Percentiles rank a stretch among this genome's conserved stretches.
Evolutionary conservation across 2,113 vertebrate species (phyloP).

Genomic region (Bungarus multicinctus): DNA sequence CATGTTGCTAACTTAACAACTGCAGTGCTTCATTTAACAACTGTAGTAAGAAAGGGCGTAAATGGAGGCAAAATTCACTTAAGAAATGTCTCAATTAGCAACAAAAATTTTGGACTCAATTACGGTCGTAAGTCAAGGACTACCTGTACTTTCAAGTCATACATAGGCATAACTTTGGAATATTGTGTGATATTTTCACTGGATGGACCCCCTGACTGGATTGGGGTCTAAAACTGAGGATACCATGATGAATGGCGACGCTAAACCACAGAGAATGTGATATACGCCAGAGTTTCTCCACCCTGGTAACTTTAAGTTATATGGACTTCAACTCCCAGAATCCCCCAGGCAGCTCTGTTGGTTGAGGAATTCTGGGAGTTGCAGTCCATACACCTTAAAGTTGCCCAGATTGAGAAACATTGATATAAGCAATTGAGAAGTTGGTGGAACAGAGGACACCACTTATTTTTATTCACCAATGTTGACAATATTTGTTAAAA

Average conservation of each 20-base stretch:
- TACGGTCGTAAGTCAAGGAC: background rate
- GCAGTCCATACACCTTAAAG: background rate
- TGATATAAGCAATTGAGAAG: background rate
- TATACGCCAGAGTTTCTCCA: background rate
- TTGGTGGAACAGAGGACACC: background rate
- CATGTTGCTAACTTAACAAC: background rate
- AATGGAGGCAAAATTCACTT: background rate
- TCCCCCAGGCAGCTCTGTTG: background rate
- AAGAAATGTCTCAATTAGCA: background rate
- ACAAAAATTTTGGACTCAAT: background rate
- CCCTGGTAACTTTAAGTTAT: background rate
- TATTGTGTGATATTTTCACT: background rate
- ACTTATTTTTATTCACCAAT: background rate
- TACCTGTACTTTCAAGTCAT: background rate
- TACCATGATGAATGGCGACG: background rate
- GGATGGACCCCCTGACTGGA: background rate
- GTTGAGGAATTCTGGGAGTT: no score
- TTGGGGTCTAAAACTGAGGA: background rate
- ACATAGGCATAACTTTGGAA: background rate
- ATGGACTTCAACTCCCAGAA: background rate
- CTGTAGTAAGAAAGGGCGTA: background rate
- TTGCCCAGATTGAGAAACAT: background rate
- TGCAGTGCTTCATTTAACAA: background rate
- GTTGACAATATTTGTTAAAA: background rate
- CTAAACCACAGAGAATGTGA: background rate